Evolutionary conservation across 2,113 vertebrate species (phyloP).

Genomic region (Pelecanus crispus): DNA sequence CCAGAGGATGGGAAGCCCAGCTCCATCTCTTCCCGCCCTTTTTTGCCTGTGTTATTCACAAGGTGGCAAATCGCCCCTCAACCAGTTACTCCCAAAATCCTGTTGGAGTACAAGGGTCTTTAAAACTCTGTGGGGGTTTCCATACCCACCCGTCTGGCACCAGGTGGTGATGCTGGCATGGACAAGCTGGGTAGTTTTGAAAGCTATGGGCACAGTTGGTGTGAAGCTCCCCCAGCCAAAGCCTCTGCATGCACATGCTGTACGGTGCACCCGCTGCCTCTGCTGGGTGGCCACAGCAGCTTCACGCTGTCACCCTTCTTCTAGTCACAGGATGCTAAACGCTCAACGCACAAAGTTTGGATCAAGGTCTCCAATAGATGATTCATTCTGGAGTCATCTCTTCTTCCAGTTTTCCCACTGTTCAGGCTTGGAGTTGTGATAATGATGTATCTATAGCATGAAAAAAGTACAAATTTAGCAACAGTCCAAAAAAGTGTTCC

Average conservation of each 20-base stretch:
- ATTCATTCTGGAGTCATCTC: not conserved
- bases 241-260: not conserved
- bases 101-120: not conserved
- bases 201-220: fast-evolving
- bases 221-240: not conserved
- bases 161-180: not conserved
- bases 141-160: not conserved
- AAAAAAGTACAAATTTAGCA: not conserved
- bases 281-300: not conserved
- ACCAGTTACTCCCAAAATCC: not conserved
- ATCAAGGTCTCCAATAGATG: not conserved
- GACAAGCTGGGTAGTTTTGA: not conserved
- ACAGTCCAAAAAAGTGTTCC: not conserved
- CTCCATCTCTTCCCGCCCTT: not conserved
- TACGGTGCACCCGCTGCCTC: fast-evolving
- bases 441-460: not conserved
- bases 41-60: not conserved
- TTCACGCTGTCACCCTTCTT: not conserved
- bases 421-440: not conserved
- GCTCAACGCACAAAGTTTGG: not conserved
- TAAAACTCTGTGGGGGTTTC: fast-evolving
- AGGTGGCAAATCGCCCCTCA: not conserved
- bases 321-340: not conserved
- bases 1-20: not conserved
- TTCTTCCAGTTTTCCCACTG: not conserved